Base-by-base conservation (phyloP, 2,888 invertebrate genomes). In the Galerucella pusilla region DNA sequence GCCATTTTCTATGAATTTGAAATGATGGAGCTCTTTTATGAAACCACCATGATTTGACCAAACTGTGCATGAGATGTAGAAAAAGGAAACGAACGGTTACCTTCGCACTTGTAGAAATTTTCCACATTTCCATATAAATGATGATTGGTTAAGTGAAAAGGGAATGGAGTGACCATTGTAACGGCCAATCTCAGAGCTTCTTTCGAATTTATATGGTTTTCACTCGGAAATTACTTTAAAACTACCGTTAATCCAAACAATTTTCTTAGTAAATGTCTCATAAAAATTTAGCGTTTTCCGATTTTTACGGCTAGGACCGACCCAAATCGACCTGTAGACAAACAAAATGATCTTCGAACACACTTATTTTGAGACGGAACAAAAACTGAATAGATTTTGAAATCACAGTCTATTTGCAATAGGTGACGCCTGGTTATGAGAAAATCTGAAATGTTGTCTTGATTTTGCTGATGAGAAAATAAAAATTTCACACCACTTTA, bases 121-220 rank as follows among this genome's bases (percentile, higher is more conserved):
- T 54, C 64, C 54, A 54, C 35, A 72, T 72, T 72, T 66, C 28
- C 72, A 72, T 72, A 28, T 20, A 67, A 72, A 72, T 60, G 72
- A 67, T 72, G 72, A 72, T 72, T 72, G 72, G 71, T 25, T 69
- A 76, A 76, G 74, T 75, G 83, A 81, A 79, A 78, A 80, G 84
- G 84, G 84, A 85, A 85, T 84, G 81, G 84, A 85, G 80, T 84
- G 85, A 84, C 85, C 85, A 83, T 85, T 85, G 84, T 83, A 82
- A 82, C 80, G 79, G 71, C 66, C 75, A 73, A 60, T 76, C 71
- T 75, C 71, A 57, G 60, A 28, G 46, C 63, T 59, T 12, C 28
- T 66, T 68, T 64, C 7, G 67, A 71, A 75, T 63, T 63, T 67
- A 71, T 68, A 71, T 68, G 68, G 54, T 75, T 45, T 70, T 66